A percentile compares a stretch with the other conserved stretches of the same genome.
phyloP scores from a whole-genome alignment of 2,888 invertebrate genomes.

The Oegoconia quadripuncta region DNA sequence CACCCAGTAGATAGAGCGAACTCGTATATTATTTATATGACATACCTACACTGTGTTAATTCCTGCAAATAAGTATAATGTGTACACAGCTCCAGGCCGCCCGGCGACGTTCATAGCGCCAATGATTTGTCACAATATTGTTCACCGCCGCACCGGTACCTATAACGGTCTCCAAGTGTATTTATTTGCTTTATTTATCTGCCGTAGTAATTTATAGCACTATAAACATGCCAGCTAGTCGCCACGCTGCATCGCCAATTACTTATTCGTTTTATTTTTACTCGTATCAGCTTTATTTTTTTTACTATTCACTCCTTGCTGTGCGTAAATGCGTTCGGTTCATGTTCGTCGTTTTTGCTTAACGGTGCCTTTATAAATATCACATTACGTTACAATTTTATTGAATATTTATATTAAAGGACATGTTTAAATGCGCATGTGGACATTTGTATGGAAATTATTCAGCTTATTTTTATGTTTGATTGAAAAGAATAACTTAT shows the following conservation, averaged over 20 bases:
- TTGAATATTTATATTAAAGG: slow-evolving; percentile 11
- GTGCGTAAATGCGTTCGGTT: slow-evolving; percentile 29
- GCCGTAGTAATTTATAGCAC: slow-evolving; percentile 44
- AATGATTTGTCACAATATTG: slow-evolving; percentile 47
- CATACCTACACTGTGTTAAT: too few relatives aligned
- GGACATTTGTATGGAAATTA: slow-evolving; percentile 15
- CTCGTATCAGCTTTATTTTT: slow-evolving; percentile 23
- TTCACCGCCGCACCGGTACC: slow-evolving; percentile 37
- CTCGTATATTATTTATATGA: too few relatives aligned
- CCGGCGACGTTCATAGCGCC: slow-evolving; percentile 20
- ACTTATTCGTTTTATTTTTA: slow-evolving; percentile 23
- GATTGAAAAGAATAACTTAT: background rate
- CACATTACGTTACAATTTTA: slow-evolving; percentile 21
- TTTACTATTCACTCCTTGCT: slow-evolving; percentile 24
- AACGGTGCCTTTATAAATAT: slow-evolving; percentile 29
- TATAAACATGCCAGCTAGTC: slow-evolving; percentile 29
- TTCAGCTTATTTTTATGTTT: slow-evolving; percentile 1
- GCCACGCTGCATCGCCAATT: slow-evolving; percentile 21
- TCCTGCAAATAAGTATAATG: too few relatives aligned
- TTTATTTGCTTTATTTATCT: slow-evolving; percentile 45
- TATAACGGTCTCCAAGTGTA: slow-evolving; percentile 49
- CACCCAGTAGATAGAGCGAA: too few relatives aligned
- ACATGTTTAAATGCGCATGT: slow-evolving; percentile 3
- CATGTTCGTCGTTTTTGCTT: slow-evolving; percentile 23
- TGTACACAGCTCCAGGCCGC: slow-evolving; percentile 15